These are phyloP conservation scores for Eremophila alpestris DNA, from an alignment of 2,797 vertebrate genomes.

Conservation along the genomic window DNA sequence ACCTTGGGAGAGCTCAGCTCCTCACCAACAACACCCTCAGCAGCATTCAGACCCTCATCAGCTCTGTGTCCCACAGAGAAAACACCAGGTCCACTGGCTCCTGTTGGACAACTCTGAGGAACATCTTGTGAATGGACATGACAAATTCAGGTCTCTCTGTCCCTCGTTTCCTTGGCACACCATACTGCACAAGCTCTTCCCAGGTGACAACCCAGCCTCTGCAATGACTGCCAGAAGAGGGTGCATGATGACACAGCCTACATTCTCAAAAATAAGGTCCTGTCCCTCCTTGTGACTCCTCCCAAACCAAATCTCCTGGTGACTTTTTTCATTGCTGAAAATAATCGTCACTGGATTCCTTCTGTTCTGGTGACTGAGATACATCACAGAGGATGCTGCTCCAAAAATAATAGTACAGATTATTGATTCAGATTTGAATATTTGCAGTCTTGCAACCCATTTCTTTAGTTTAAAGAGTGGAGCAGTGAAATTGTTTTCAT, in stretches of 20 bases:
- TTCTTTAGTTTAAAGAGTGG: not conserved
- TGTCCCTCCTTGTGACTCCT: not conserved
- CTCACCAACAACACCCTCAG: not conserved
- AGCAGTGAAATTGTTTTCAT: not conserved
- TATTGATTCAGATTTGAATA: no score
- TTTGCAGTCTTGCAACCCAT: not conserved
- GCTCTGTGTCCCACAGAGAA: not conserved
- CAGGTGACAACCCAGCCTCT: not conserved
- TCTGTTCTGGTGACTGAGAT: conserved; percentile 2
- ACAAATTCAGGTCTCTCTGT: not conserved
- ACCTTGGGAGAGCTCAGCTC: not conserved
- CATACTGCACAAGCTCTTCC: not conserved
- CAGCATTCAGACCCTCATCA: not conserved
- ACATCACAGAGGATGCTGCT: not conserved
- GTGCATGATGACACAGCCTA: not conserved
- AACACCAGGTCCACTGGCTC: not conserved
- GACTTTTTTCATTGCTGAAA: not conserved
- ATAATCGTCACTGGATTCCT: not conserved
- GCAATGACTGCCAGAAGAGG: not conserved
- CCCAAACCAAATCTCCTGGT: not conserved
- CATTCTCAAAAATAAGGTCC: not conserved
- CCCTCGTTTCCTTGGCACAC: not conserved
- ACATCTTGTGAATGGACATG: not conserved
- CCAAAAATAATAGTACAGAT: not conserved
- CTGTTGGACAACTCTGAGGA: not conserved